Conservation (phyloP, 2,113 vertebrate species). For the Oncorhynchus keta region DNA sequence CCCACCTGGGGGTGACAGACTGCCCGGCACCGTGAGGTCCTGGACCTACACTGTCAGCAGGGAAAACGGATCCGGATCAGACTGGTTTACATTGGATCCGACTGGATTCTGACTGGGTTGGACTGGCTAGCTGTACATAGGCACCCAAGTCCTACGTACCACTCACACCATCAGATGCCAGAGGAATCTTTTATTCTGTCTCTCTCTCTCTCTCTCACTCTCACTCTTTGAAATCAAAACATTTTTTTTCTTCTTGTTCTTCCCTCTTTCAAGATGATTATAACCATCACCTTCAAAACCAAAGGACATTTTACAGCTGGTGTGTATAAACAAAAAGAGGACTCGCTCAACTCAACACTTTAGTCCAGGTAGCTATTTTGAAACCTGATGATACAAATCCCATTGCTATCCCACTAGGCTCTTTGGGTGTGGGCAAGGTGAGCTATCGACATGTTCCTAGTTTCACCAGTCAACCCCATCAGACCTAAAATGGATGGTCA, state of each 20-base stretch:
- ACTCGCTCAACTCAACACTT: conserved; percentile 49
- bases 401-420: conserved; percentile 63
- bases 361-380: conserved; percentile 39
- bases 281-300: conserved; percentile 82
- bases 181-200: conserved; percentile 63
- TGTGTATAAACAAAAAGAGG: conserved; percentile 25
- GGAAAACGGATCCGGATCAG: conserved; percentile 60
- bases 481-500: conserved; percentile 26
- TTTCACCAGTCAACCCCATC: conserved; percentile 38
- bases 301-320: conserved; percentile 31
- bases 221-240: background rate
- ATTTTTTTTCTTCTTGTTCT: background rate
- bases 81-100: background rate
- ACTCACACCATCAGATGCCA: conserved; percentile 53
- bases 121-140: conserved; percentile 25
- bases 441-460: conserved; percentile 31
- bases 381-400: conserved; percentile 35
- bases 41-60: conserved; percentile 88
- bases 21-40: conserved; percentile 83
- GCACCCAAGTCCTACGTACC: conserved; percentile 25
- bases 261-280: conserved; percentile 69
- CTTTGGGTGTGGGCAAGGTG: conserved; percentile 27
- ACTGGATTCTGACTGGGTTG: background rate
- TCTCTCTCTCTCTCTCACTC: conserved; percentile 74
- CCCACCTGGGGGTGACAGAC: conserved; percentile 86